Percentiles rank a stretch among this genome's conserved stretches.
phyloP scores from a whole-genome alignment of 2,888 invertebrate genomes.

The Agrilus biguttatus region DNA sequence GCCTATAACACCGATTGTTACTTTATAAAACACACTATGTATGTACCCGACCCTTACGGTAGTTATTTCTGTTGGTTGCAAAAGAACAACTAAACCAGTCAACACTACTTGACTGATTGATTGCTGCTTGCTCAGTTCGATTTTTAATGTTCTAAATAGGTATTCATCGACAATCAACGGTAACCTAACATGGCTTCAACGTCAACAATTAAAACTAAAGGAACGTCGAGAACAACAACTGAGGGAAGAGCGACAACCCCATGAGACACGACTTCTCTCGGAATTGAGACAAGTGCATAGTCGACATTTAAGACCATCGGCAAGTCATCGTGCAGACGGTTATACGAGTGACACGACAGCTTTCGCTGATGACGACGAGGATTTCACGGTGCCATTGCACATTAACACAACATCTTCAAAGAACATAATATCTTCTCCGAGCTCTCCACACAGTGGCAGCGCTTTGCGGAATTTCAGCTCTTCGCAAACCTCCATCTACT shows the following conservation, averaged over 20 bases:
- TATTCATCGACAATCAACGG: conserved; percentile 18
- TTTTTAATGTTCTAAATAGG: too few relatives aligned
- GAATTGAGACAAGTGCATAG: conserved; percentile 40
- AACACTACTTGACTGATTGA: too few relatives aligned
- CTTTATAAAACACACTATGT: too few relatives aligned
- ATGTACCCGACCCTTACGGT: too few relatives aligned
- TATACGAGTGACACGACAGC: conserved; percentile 69
- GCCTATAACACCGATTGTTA: too few relatives aligned
- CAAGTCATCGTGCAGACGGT: conserved; percentile 48
- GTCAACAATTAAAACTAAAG: conserved; percentile 67
- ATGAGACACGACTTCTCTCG: conserved; percentile 47
- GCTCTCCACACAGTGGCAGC: conserved; percentile 11
- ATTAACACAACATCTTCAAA: conserved; percentile 39
- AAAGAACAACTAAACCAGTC: too few relatives aligned
- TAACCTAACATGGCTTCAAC: conserved; percentile 61
- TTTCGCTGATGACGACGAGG: conserved; percentile 63
- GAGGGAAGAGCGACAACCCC: conserved; percentile 55
- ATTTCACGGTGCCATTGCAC: conserved; percentile 54
- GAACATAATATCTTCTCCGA: conserved; percentile 16
- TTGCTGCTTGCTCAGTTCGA: too few relatives aligned
- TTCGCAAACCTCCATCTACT: conserved; percentile 18
- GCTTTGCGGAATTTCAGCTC: conserved; percentile 5
- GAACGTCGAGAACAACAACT: conserved; percentile 61
- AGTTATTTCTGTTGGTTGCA: too few relatives aligned
- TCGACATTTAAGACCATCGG: conserved; percentile 29